Evolutionary conservation across 1,140 invertebrate genomes (phyloP).

Genomic region (Hormaphis cornu): DNA sequence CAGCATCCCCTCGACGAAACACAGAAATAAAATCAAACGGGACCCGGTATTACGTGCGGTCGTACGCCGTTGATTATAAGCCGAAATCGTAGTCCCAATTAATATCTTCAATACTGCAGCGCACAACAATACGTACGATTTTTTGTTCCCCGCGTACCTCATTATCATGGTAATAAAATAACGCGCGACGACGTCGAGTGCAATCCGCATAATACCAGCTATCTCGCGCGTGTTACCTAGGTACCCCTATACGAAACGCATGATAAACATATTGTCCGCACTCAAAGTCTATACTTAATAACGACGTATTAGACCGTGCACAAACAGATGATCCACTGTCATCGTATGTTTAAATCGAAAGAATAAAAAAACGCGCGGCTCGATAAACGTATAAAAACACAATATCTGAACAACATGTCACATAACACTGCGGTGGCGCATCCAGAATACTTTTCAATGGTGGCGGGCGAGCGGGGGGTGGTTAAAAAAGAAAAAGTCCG

Average conservation of each 20-base stretch:
- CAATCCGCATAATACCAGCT: not conserved
- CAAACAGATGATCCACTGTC: too few species aligned
- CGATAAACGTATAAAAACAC: too few species aligned
- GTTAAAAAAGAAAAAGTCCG: too few species aligned
- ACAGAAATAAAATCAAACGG: slow-evolving; percentile 11
- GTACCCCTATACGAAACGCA: too few species aligned
- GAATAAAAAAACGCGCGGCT: too few species aligned
- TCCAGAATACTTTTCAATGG: too few species aligned
- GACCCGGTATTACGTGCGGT: not conserved
- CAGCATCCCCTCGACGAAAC: not conserved
- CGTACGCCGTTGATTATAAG: slow-evolving; percentile 12
- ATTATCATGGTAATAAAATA: slow-evolving; percentile 9
- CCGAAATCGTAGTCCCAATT: slow-evolving; percentile 9
- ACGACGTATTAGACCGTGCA: not conserved
- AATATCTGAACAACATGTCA: too few species aligned
- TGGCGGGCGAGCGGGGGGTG: too few species aligned
- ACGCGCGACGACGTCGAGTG: not conserved
- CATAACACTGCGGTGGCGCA: too few species aligned
- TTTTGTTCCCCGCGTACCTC: not conserved
- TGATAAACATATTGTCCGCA: not conserved
- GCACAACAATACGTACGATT: not conserved
- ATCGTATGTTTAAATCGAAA: too few species aligned
- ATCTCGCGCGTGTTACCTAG: not conserved
- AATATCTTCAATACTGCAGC: not conserved
- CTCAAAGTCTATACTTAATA: not conserved